Evolutionary conservation across 2,113 vertebrate species (phyloP).

Genomic region (Lichenostomus cassidix): DNA sequence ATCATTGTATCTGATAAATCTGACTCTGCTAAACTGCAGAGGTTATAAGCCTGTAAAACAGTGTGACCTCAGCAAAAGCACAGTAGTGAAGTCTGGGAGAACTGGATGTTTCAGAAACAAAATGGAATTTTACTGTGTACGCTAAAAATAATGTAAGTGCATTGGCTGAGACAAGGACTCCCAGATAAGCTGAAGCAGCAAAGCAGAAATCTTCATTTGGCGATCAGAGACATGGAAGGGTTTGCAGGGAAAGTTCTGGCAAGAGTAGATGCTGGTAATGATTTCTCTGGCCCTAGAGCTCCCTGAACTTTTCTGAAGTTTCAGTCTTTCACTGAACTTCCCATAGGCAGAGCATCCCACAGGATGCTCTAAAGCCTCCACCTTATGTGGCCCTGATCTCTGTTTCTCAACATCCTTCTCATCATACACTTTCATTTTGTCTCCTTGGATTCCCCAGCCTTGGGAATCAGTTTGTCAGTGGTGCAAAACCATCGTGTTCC

Average conservation of each 20-base stretch:
- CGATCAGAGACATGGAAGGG: neutral
- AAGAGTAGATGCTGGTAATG: neutral
- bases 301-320: neutral
- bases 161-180: constrained; percentile 24
- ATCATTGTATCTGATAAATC: neutral
- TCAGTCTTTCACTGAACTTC: neutral
- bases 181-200: constrained; percentile 43
- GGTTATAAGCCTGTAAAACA: constrained; percentile 15
- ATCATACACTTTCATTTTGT: neutral
- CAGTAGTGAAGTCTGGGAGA: neutral
- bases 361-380: neutral
- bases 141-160: constrained; percentile 43
- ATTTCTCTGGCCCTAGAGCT: neutral
- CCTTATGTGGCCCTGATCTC: neutral
- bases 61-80: constrained; percentile 22
- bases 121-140: constrained; percentile 41
- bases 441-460: neutral
- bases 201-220: constrained; percentile 17
- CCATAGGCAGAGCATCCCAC: neutral
- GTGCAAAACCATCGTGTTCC: neutral
- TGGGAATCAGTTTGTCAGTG: neutral
- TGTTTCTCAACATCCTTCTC: neutral
- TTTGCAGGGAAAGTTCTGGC: neutral
- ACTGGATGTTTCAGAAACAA: constrained; percentile 9
- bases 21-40: constrained; percentile 8